phyloP scores from a whole-genome alignment of 2,797 vertebrate genomes.

The Protosalanx chinensis region DNA sequence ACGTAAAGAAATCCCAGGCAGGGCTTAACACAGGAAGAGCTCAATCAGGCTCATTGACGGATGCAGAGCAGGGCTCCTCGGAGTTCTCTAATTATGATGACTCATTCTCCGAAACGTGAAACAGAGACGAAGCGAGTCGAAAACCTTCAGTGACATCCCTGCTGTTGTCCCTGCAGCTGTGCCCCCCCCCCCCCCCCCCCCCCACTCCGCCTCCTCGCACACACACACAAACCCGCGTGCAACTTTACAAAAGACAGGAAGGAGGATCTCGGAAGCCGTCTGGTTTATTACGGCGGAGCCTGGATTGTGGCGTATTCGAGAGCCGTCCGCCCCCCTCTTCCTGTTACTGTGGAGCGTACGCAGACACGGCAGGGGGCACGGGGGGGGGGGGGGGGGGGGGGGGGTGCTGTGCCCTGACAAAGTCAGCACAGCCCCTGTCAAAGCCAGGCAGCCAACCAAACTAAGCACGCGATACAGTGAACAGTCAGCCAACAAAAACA shows the following conservation, averaged over 20 bases:
- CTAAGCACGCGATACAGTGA: no score
- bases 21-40: constrained; percentile 8
- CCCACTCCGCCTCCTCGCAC: not conserved
- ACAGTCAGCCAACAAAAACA: not conserved
- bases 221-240: not conserved
- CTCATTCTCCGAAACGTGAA: constrained; percentile 12
- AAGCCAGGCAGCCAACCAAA: not conserved
- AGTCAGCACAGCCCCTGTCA: not conserved
- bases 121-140: not conserved
- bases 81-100: constrained; percentile 5
- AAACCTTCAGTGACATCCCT: constrained; percentile 1
- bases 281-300: constrained; percentile 39
- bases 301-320: constrained; percentile 49
- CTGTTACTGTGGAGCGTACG: not conserved
- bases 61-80: constrained; percentile 5
- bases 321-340: constrained; percentile 18
- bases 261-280: constrained; percentile 11
- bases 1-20: no score
- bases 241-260: constrained; percentile 14
- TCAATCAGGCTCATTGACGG: constrained; percentile 1
- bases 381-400: no score
- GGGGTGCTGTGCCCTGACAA: not conserved
- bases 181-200: constrained; percentile 11
- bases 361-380: not conserved
- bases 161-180: constrained; percentile 14